phyloP scores from a whole-genome alignment of 2,113 vertebrate species.

The Microtus ochrogaster region DNA sequence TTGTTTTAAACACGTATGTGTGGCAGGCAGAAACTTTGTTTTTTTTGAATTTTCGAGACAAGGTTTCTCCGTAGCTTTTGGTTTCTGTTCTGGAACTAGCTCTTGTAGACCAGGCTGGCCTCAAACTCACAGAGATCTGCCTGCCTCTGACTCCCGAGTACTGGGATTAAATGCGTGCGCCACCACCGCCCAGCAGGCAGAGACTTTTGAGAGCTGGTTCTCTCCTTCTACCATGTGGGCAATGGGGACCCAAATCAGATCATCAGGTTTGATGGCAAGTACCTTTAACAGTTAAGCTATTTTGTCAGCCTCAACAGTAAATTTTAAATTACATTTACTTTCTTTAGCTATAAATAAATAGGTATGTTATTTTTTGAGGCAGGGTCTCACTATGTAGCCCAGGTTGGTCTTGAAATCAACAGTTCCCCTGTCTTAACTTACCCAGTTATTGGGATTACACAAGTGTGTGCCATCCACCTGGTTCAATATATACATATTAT shows the following conservation, averaged over 20 bases:
- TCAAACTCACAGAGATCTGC: too few relatives aligned
- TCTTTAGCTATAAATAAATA: conserved; percentile 23
- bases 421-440: not conserved
- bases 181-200: too few relatives aligned
- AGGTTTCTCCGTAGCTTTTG: too few relatives aligned
- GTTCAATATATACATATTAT: not conserved
- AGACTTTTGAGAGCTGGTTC: not conserved
- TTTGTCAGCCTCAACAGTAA: not conserved
- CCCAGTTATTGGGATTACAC: not conserved
- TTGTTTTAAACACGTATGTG: not conserved
- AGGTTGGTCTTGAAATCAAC: not conserved
- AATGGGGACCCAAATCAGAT: not conserved
- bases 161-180: too few relatives aligned
- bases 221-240: not conserved
- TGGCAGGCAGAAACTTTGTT: too few relatives aligned
- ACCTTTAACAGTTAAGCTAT: not conserved
- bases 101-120: too few relatives aligned
- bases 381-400: not conserved
- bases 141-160: too few relatives aligned
- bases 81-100: too few relatives aligned
- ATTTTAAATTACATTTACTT: conserved; percentile 56
- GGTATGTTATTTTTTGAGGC: not conserved
- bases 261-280: not conserved
- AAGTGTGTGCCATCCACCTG: not conserved
- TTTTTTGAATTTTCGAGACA: too few relatives aligned